These are phyloP conservation scores for Nysson spinosus DNA, from an alignment of 2,888 invertebrate species.

Conservation along the genomic window DNA sequence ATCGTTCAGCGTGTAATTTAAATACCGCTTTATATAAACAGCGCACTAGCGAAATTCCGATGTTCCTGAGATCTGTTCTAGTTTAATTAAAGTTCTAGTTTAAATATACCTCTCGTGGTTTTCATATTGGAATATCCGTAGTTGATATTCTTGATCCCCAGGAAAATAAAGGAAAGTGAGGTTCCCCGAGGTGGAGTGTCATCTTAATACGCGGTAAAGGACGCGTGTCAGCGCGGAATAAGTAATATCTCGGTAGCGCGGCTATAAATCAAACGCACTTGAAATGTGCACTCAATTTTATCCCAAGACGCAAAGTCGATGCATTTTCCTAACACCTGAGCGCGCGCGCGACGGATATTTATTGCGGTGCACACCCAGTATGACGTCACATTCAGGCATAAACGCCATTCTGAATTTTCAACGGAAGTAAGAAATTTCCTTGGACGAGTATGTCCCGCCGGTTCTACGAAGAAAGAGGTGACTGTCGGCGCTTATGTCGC, in stretches of 20 bases:
- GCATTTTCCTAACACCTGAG: slow-evolving; percentile 57
- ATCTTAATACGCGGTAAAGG: not conserved
- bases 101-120: too few relatives aligned
- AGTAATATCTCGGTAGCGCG: slow-evolving; percentile 42
- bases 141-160: too few relatives aligned
- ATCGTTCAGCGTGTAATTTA: too few relatives aligned
- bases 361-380: slow-evolving; percentile 39
- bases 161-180: not conserved
- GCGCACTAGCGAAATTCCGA: too few relatives aligned
- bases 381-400: slow-evolving; percentile 38
- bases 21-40: too few relatives aligned
- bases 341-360: slow-evolving; percentile 56
- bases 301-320: slow-evolving; percentile 47
- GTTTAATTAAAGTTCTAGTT: too few relatives aligned
- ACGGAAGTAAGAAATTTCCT: slow-evolving; percentile 44
- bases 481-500: slow-evolving; percentile 11
- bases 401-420: slow-evolving; percentile 34
- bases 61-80: too few relatives aligned
- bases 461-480: not conserved
- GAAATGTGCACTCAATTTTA: slow-evolving; percentile 44
- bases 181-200: not conserved
- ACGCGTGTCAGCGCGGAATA: slow-evolving; percentile 38
- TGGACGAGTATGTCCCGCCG: slow-evolving; percentile 18
- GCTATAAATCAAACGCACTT: slow-evolving; percentile 49
- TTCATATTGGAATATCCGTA: too few relatives aligned